These are phyloP conservation scores for Chaetura pelagica DNA, from an alignment of 2,113 vertebrate genomes.

Conservation along the genomic window DNA sequence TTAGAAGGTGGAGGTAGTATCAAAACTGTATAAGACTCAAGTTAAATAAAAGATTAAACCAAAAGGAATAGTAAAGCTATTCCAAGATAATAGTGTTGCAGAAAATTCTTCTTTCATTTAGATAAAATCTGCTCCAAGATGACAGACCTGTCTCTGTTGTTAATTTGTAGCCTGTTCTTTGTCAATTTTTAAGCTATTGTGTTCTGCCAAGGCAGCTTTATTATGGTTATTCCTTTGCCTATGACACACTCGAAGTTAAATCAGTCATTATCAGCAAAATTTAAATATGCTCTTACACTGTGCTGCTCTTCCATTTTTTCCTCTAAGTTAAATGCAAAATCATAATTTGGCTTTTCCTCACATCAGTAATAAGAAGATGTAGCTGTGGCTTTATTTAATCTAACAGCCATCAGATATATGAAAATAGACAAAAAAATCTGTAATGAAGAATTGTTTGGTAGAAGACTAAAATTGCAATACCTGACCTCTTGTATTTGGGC, in stretches of 20 bases:
- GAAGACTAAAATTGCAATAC: not conserved
- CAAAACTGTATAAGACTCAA: not conserved
- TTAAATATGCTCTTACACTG: not conserved
- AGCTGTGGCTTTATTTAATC: slow-evolving; percentile 5
- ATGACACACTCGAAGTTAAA: not conserved
- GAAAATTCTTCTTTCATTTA: not conserved
- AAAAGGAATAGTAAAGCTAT: not conserved
- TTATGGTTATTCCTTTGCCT: not conserved
- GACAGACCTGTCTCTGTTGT: not conserved
- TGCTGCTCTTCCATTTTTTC: not conserved
- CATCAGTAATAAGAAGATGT: not conserved
- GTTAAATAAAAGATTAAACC: not conserved
- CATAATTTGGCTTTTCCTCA: not conserved
- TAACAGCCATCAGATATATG: not conserved
- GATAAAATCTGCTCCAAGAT: slow-evolving; percentile 7
- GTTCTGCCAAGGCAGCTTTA: slow-evolving; percentile 9
- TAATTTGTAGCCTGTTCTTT: slow-evolving; percentile 4
- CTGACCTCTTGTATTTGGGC: not conserved
- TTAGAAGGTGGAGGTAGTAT: not conserved
- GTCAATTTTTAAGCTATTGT: not conserved
- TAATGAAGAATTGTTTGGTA: not conserved
- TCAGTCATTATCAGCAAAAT: not conserved
- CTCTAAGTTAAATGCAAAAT: not conserved
- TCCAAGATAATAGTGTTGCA: not conserved
- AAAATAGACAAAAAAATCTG: not conserved